These are phyloP conservation scores for Tachina lurida DNA, from an alignment of 2,888 invertebrate species.

Conservation along the genomic window DNA sequence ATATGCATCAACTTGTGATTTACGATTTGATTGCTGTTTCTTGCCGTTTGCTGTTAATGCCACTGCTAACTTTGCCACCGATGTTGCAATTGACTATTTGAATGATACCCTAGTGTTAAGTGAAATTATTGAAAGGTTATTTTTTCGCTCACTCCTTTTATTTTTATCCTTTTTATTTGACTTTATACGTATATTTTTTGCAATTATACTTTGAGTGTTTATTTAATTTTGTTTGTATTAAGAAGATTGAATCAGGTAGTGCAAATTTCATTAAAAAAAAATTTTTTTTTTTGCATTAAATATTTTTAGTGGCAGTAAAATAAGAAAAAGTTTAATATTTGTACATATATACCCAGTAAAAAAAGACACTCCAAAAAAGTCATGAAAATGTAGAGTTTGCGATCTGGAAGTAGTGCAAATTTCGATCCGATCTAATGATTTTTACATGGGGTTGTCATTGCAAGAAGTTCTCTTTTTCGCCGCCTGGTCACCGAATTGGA, in stretches of 20 bases:
- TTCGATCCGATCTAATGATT: too few species aligned
- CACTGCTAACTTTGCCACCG: conserved; percentile 31
- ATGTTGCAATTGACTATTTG: conserved; percentile 64
- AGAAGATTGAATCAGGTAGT: conserved; percentile 57
- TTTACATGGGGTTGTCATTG: too few species aligned
- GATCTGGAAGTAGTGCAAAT: too few species aligned
- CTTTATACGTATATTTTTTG: conserved; percentile 6
- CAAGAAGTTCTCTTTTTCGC: too few species aligned
- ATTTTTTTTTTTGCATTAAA: not conserved
- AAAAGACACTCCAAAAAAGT: too few species aligned
- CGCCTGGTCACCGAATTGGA: too few species aligned
- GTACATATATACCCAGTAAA: too few species aligned
- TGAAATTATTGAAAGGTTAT: conserved; percentile 66
- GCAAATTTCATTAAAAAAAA: conserved; percentile 42
- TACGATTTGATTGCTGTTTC: conserved; percentile 25
- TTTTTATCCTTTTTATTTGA: conserved; percentile 4
- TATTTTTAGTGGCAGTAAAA: not conserved
- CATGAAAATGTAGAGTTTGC: too few species aligned
- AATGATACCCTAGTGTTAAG: conserved; percentile 66
- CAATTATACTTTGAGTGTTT: conserved; percentile 64
- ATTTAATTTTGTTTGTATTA: conserved; percentile 64
- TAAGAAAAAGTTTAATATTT: not conserved
- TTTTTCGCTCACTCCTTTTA: conserved; percentile 15
- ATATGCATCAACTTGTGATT: conserved; percentile 56
- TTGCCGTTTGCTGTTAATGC: conserved; percentile 31